Evolutionary conservation across 2,888 invertebrate species (phyloP).

Genomic region (Acheta domesticus): DNA sequence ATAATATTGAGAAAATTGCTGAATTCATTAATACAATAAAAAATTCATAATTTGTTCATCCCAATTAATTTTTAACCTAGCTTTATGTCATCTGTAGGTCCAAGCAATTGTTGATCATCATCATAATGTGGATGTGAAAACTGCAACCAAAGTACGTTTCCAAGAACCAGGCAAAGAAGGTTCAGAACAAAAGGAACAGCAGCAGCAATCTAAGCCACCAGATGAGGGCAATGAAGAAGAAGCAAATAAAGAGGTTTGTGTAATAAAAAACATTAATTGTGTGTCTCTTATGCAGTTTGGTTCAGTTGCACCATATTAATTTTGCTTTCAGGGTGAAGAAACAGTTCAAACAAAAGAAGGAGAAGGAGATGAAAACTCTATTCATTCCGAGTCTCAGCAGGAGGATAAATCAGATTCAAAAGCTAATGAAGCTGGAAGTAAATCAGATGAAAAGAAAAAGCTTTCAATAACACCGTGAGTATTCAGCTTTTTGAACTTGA

Average conservation of each 20-base stretch:
- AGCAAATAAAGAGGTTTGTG: slow-evolving; percentile 31
- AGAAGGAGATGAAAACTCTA: slow-evolving; percentile 31
- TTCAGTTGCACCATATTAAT: background rate
- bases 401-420: slow-evolving; percentile 22
- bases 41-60: too few species aligned
- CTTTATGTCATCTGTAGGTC: slow-evolving; percentile 57
- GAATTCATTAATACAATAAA: too few species aligned
- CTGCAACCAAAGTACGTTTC: slow-evolving; percentile 81
- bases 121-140: slow-evolving; percentile 68
- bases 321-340: background rate
- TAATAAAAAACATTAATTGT: background rate
- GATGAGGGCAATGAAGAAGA: slow-evolving; percentile 36
- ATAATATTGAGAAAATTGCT: too few species aligned
- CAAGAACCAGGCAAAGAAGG: slow-evolving; percentile 62
- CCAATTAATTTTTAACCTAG: too few species aligned
- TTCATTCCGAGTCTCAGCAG: slow-evolving; percentile 23
- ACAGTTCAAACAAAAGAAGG: slow-evolving; percentile 26
- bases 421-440: slow-evolving; percentile 27
- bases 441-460: slow-evolving; percentile 48
- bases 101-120: slow-evolving; percentile 92
- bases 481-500: background rate
- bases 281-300: background rate
- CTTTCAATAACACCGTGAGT: slow-evolving; percentile 63
- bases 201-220: background rate
- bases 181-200: slow-evolving; percentile 40